Evolutionary conservation across 2,797 vertebrate genomes (phyloP).

Genomic region (Esox lucius): DNA sequence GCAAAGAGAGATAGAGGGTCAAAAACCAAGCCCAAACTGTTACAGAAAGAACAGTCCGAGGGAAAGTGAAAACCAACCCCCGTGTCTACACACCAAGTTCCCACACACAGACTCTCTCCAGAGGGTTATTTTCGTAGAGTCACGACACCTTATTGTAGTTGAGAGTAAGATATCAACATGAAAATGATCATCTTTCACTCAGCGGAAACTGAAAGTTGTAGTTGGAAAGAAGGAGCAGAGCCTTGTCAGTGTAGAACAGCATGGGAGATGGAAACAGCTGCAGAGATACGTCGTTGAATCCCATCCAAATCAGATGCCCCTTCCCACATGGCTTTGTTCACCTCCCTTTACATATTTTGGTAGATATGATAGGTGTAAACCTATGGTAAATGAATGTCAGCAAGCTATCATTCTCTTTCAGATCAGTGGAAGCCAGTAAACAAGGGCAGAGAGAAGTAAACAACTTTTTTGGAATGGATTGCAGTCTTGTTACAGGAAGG

Average conservation of each 20-base stretch:
- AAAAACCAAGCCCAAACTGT: neutral
- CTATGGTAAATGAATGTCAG: neutral
- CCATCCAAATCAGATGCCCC: no score
- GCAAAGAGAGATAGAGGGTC: neutral
- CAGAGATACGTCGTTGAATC: neutral
- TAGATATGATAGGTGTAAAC: neutral
- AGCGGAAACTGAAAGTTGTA: slow-evolving; percentile 8
- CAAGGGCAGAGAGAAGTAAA: neutral
- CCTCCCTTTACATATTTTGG: neutral
- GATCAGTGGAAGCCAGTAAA: neutral
- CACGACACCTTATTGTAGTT: slow-evolving; percentile 21
- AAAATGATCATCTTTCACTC: slow-evolving; percentile 7
- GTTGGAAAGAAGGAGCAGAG: neutral
- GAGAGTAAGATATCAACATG: slow-evolving; percentile 13
- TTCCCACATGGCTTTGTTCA: neutral
- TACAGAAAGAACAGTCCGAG: slow-evolving; percentile 1
- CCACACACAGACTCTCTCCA: neutral
- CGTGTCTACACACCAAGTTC: slow-evolving; percentile 7
- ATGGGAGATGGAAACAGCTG: slow-evolving; percentile 3
- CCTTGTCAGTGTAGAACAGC: neutral
- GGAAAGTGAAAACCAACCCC: slow-evolving; percentile 26
- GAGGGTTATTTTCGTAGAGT: slow-evolving; percentile 21
- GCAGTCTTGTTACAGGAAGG: neutral
- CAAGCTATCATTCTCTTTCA: neutral
- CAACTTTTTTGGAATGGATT: neutral